Evolutionary conservation across 2,797 vertebrate genomes (phyloP).

Genomic region (Neostethus bicornis): DNA sequence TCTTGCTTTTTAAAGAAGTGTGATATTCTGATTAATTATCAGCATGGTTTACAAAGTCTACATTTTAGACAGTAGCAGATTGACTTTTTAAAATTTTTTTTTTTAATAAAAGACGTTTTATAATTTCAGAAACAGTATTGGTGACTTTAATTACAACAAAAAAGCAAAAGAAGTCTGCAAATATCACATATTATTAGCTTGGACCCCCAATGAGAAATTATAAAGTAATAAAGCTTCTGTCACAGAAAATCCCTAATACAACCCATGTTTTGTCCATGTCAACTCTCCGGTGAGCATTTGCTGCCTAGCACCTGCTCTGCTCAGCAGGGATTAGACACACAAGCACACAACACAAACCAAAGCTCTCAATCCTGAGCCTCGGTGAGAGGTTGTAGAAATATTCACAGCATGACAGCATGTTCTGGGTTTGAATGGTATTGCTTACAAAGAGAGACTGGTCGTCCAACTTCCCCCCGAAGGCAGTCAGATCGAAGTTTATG

Average conservation of each 20-base stretch:
- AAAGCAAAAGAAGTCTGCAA: slow-evolving; percentile 1
- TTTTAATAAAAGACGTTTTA: neutral
- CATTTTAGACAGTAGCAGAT: neutral
- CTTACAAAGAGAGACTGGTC: slow-evolving; percentile 16
- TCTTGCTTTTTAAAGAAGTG: slow-evolving; percentile 1
- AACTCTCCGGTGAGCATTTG: slow-evolving; percentile 68
- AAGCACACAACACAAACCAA: slow-evolving; percentile 30
- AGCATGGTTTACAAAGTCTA: neutral
- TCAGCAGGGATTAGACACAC: slow-evolving; percentile 76
- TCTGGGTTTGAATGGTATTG: slow-evolving; percentile 18
- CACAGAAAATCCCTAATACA: slow-evolving; percentile 33
- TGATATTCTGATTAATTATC: slow-evolving; percentile 18
- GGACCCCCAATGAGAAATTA: neutral
- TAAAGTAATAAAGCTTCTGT: slow-evolving; percentile 15
- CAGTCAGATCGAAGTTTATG: slow-evolving; percentile 47
- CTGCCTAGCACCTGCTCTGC: slow-evolving; percentile 78
- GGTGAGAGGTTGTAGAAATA: slow-evolving; percentile 35
- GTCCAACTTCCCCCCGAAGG: slow-evolving; percentile 20
- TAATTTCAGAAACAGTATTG: neutral
- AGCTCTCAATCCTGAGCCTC: slow-evolving; percentile 44
- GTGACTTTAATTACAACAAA: neutral
- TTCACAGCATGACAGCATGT: slow-evolving; percentile 35
- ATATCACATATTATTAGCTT: neutral
- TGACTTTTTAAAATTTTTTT: too few species aligned
- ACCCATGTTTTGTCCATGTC: slow-evolving; percentile 51